These are phyloP conservation scores for Drosophila punjabiensis DNA, from an alignment of 1,140 invertebrate genomes.

Conservation along the genomic window DNA sequence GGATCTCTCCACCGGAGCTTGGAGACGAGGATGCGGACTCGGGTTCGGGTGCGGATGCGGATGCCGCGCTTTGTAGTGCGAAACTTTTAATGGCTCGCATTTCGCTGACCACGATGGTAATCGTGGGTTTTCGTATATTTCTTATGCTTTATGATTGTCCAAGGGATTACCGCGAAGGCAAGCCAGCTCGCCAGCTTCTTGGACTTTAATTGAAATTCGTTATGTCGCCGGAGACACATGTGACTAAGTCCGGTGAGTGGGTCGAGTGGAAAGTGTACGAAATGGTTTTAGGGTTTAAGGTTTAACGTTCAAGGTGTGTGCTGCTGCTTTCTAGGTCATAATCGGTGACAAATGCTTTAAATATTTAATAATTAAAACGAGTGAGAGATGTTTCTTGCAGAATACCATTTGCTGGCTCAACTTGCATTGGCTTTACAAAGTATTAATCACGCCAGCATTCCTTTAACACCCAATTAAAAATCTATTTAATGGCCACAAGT, in stretches of 20 bases:
- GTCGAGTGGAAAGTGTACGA: constrained; percentile 50
- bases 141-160: constrained; percentile 73
- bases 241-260: constrained; percentile 40
- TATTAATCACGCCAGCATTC: constrained; percentile 42
- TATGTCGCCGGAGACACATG: constrained; percentile 35
- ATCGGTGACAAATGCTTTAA: neutral
- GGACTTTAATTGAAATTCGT: constrained; percentile 72
- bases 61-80: constrained; percentile 72
- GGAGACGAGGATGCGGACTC: constrained; percentile 20
- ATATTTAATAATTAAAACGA: neutral
- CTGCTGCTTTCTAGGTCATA: constrained; percentile 6
- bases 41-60: constrained; percentile 42
- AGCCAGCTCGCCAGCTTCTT: constrained; percentile 22
- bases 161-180: constrained; percentile 41
- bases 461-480: constrained; percentile 74
- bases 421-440: neutral
- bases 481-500: constrained; percentile 61
- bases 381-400: neutral
- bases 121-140: constrained; percentile 52
- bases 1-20: neutral
- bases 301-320: constrained; percentile 27
- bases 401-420: neutral
- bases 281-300: constrained; percentile 16
- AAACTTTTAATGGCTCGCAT: constrained; percentile 78
- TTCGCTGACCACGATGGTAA: constrained; percentile 62